These are phyloP conservation scores for Chaenogobius annularis DNA, from an alignment of 2,113 vertebrate genomes.

Conservation along the genomic window DNA sequence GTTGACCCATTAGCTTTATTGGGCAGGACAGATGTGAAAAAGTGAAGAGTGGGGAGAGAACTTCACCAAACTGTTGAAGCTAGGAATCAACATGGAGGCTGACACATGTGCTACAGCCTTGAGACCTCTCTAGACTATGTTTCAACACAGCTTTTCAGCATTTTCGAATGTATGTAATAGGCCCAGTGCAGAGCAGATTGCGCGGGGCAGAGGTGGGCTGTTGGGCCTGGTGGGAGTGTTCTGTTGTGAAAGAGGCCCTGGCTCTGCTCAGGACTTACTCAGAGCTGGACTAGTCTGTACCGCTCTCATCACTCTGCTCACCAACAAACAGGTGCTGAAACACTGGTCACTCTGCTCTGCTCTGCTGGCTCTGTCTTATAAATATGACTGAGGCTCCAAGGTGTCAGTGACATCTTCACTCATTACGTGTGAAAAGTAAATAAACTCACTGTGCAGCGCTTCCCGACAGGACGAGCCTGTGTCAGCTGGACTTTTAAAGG, in stretches of 20 bases:
- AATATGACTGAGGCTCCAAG: slow-evolving; percentile 58
- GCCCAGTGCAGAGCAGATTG: slow-evolving; percentile 26
- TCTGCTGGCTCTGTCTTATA: slow-evolving; percentile 59
- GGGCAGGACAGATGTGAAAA: no score
- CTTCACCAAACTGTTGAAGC: no score
- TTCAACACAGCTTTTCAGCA: not conserved
- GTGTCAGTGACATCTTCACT: slow-evolving; percentile 58
- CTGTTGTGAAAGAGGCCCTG: slow-evolving; percentile 57
- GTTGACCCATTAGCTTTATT: no score
- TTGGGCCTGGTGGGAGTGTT: slow-evolving; percentile 39
- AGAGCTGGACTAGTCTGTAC: slow-evolving; percentile 40
- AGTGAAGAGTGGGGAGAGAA: no score
- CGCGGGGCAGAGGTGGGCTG: slow-evolving; percentile 43
- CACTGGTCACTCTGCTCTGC: slow-evolving; percentile 30
- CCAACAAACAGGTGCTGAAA: slow-evolving; percentile 60
- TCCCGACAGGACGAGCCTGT: slow-evolving; percentile 22
- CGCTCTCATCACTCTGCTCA: slow-evolving; percentile 57
- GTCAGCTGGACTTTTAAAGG: not conserved
- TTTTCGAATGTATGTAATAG: not conserved
- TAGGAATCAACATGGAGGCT: not conserved
- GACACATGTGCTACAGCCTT: not conserved
- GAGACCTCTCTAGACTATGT: not conserved
- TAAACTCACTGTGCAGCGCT: slow-evolving; percentile 29
- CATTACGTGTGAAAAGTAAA: slow-evolving; percentile 55
- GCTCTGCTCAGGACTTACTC: slow-evolving; percentile 53